Base-by-base conservation (phyloP, 2,113 vertebrate species). In the Rhadina sibilatrix region DNA sequence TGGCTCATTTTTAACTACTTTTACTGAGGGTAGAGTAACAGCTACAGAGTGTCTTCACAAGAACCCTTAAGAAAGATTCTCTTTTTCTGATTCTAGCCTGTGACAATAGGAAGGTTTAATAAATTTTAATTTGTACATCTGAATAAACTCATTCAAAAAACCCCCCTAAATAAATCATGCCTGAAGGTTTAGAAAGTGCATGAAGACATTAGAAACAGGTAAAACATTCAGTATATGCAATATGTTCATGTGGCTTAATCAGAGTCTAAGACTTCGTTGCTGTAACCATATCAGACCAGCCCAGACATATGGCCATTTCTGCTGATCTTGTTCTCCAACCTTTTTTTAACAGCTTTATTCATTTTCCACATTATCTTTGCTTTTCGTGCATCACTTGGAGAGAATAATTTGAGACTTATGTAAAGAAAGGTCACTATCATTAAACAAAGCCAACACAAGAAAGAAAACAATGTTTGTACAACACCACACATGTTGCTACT, bases 381-480 rank as follows among this genome's bases (percentile, higher is more conserved):
- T 91, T 80, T 94, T 94, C 66, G 87, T 65, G 64, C 49, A 68
- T 94, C 57, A 86, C 35, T 96, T 92, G 65, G 50, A 81, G 60
- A 69, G 63, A 89, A 85, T 16, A 94, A 54, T 79, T 82, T 52
- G 69, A 93, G 56, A 79, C 35, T 25, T 57, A 64, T 23, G 19
- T 23, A 86, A 49, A 88, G 82, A 83, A 7, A 2, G 14, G 50
- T 76, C 50, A 60, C 35, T 83, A 28, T 96, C 66, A 56, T 93
- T 78, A 91, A 87, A 87, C 83, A 88, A 94, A 92, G 52, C 42
- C 56, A 83, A 49, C 38, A 44, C 19, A 85, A 90, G 71, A 94
- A 94, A 91, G 61, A 83, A 88, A 50, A 46, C 28, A n/a, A n/a
- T 54, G 46, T 92, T 95, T 96, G 69, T 90, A 76, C 47, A 93